Base-by-base conservation (phyloP, 2,113 vertebrate genomes). In the Channa maculata region DNA sequence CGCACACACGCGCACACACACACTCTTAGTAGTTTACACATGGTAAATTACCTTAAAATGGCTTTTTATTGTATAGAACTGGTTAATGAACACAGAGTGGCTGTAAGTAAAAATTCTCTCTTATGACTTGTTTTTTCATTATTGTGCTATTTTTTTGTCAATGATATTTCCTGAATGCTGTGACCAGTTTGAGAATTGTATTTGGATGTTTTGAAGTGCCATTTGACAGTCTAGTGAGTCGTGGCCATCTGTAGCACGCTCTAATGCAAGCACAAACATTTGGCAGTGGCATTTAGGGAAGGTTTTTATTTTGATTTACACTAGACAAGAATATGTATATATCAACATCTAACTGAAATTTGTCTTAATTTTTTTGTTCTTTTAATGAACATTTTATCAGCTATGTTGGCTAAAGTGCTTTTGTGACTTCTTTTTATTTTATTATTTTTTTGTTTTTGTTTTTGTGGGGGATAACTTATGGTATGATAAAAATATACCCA, bases 251-350 rank as follows among this genome's bases (percentile, higher is more conserved):
- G 94, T 95, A 94, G 94, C 94, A 90, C 91, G 85, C 92, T 92
- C 91, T 89, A 86, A 94, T 94, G 93, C 94, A 94, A 93, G 94
- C 92, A 94, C 94, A 94, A 92, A 91, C 90, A 85, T 93, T 88
- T 83, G 84, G 86, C 86, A 88, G 91, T 90, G 92, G 81, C 91
- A 85, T 93, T 91, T 91, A 72, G 78, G 85, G 79, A 79, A 76
- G 49, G 63, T 75, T 83, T 58, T 75, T 62, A 5, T 75, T 85
- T 88, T 54, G 52, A 76, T 79, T 77, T 70, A 82, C 89, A 86
- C 82, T 68, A 84, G 88, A 90, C 80, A 77, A 83, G 80, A 90
- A 90, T 86, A 88, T 95, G 91, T 94, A 94, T 92, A 94, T 91
- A 89, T 85, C 84, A 86, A 83, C 24, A 41, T 41, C 39, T 83